phyloP scores from a whole-genome alignment of 1,140 invertebrate species.

The Meloidogyne chitwoodi region DNA sequence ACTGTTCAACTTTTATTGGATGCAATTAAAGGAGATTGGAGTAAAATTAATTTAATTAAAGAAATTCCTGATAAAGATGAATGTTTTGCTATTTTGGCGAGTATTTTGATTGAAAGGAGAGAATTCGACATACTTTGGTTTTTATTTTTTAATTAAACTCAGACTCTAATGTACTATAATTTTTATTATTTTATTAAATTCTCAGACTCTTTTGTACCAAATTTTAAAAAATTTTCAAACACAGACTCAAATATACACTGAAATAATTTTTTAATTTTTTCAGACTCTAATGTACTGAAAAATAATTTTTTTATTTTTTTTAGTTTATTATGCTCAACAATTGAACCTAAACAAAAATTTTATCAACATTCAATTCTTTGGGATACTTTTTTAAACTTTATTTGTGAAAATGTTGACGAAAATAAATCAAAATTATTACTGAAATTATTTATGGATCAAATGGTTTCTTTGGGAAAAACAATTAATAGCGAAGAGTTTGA shows the following conservation, averaged over 20 bases:
- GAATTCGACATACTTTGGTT: not conserved
- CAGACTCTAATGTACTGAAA: too few species aligned
- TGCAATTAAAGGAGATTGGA: not conserved
- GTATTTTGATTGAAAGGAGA: not conserved
- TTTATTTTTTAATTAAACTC: too few species aligned
- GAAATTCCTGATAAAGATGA: not conserved
- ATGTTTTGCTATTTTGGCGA: not conserved
- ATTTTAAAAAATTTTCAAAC: too few species aligned
- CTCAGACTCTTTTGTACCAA: too few species aligned
- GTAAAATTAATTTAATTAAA: not conserved
- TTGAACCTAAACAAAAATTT: slow-evolving; percentile 8
- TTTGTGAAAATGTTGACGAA: not conserved
- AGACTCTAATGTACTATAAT: too few species aligned
- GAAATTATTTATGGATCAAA: slow-evolving; percentile 10
- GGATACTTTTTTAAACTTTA: not conserved
- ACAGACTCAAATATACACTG: too few species aligned
- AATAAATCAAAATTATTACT: not conserved
- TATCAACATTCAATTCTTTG: not conserved
- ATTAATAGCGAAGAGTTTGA: not conserved
- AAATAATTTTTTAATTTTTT: too few species aligned
- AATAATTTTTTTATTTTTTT: not conserved
- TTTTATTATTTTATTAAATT: too few species aligned
- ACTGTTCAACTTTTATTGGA: not conserved
- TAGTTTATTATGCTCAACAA: not conserved
- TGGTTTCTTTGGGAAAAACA: not conserved